Evolutionary conservation across 2,113 vertebrate genomes (phyloP).

Genomic region (Prietella phreatophila): DNA sequence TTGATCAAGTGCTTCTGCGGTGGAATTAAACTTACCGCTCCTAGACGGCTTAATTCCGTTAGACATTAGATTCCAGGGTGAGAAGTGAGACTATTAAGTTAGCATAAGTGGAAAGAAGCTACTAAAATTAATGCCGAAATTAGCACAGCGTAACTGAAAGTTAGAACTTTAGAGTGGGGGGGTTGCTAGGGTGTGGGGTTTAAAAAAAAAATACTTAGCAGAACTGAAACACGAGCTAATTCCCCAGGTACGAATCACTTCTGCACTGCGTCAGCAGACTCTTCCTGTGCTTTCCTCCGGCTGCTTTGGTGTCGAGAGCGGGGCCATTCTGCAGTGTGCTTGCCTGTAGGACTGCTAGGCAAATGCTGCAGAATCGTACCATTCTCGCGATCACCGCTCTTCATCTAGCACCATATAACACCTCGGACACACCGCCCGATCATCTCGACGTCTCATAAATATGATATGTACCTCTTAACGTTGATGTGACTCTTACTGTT

Average conservation of each 20-base stretch:
- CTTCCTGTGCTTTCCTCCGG: constrained; percentile 23
- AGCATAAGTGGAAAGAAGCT: constrained; percentile 1
- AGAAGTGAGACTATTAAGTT: constrained; percentile 15
- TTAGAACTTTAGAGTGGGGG: not conserved
- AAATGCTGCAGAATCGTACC: constrained; percentile 65
- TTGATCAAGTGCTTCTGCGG: not conserved
- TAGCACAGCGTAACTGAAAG: not conserved
- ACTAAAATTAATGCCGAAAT: not conserved
- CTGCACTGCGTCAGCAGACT: constrained; percentile 16
- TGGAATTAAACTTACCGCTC: constrained; percentile 24
- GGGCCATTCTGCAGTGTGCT: constrained; percentile 60
- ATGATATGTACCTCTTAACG: not conserved
- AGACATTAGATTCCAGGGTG: constrained; percentile 2
- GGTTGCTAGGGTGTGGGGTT: too few species aligned
- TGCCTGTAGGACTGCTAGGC: constrained; percentile 58
- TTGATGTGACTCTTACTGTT: not conserved
- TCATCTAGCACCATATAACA: constrained; percentile 17
- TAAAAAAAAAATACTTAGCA: too few species aligned
- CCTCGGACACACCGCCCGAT: not conserved
- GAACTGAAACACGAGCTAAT: constrained; percentile 38
- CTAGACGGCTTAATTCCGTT: not conserved
- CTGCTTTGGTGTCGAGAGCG: constrained; percentile 58
- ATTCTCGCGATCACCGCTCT: constrained; percentile 57
- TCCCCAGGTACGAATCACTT: constrained; percentile 28
- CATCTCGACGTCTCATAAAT: not conserved